These are phyloP conservation scores for Diadumene lineata DNA, from an alignment of 92 coral and sea anemone species.

Conservation along the genomic window DNA sequence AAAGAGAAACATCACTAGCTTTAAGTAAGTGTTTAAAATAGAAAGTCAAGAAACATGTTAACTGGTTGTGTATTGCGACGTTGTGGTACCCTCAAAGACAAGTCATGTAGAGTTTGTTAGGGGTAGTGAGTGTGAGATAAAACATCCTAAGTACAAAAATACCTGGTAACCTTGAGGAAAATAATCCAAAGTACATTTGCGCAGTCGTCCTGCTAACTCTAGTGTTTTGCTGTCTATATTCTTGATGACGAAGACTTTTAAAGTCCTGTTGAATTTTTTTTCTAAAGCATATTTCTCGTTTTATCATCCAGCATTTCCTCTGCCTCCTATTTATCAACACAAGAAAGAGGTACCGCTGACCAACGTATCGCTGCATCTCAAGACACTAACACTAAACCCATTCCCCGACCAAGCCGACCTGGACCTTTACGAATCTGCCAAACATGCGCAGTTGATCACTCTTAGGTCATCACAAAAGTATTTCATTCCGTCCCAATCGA, in stretches of 20 bases:
- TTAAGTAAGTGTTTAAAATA: conserved; percentile 42
- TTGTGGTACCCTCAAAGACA: too few species aligned
- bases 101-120: too few species aligned
- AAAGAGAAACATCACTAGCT: conserved; percentile 90
- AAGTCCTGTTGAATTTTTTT: background rate
- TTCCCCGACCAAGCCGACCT: conserved; percentile 74
- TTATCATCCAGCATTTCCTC: conserved; percentile 58
- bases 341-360: conserved; percentile 66
- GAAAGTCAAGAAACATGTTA: too few species aligned
- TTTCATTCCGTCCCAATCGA: conserved; percentile 82
- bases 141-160: too few species aligned
- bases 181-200: too few species aligned
- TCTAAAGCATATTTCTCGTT: background rate
- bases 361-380: conserved; percentile 87
- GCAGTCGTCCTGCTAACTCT: too few species aligned
- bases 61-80: too few species aligned
- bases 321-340: conserved; percentile 85
- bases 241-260: background rate
- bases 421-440: conserved; percentile 76
- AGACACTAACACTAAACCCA: conserved; percentile 91
- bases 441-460: conserved; percentile 79
- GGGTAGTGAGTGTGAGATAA: too few species aligned
- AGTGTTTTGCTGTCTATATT: too few species aligned
- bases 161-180: too few species aligned
- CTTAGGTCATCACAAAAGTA: conserved; percentile 92